Evolutionary conservation across 2,797 vertebrate species (phyloP).

Genomic region (Paedocypris micromegethes): DNA sequence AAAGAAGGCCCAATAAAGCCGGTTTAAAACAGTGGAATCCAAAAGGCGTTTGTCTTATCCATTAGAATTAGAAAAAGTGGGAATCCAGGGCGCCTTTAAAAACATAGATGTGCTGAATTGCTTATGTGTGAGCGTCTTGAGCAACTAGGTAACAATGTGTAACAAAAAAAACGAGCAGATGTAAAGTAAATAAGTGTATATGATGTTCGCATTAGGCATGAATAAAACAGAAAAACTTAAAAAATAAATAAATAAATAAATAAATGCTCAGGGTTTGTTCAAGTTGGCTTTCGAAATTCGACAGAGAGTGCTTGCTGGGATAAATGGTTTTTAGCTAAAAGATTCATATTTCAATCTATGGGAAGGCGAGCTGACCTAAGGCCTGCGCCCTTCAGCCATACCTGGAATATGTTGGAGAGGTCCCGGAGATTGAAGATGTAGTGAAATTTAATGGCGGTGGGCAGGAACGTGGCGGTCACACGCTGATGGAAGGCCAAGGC

Average conservation of each 20-base stretch:
- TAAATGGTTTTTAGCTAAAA: background rate
- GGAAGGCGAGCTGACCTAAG: background rate
- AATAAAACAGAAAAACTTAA: too few relatives aligned
- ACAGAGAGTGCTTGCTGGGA: conserved; percentile 1
- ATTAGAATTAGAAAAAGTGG: conserved; percentile 24
- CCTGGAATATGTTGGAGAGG: conserved; percentile 93
- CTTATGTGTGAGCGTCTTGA: conserved; percentile 26
- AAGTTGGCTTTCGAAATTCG: background rate
- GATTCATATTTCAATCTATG: conserved; percentile 27
- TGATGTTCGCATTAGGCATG: too few relatives aligned
- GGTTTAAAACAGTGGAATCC: conserved; percentile 31
- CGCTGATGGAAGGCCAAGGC: conserved; percentile 79
- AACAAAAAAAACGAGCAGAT: background rate
- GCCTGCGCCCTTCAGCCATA: conserved; percentile 46
- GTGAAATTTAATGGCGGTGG: conserved; percentile 93
- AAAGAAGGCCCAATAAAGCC: conserved; percentile 26
- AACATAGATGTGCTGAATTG: conserved; percentile 20
- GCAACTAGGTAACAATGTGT: background rate
- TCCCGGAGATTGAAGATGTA: conserved; percentile 93
- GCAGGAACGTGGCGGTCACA: conserved; percentile 79
- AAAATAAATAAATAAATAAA: too few relatives aligned
- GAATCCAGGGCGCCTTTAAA: conserved; percentile 19
- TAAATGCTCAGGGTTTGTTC: too few relatives aligned
- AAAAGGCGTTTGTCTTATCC: conserved; percentile 31
- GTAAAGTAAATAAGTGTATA: too few relatives aligned